Percentiles rank a stretch among this genome's conserved stretches.
phyloP scores from a whole-genome alignment of 2,888 invertebrate genomes.

The Drosophila suboccidentalis region DNA sequence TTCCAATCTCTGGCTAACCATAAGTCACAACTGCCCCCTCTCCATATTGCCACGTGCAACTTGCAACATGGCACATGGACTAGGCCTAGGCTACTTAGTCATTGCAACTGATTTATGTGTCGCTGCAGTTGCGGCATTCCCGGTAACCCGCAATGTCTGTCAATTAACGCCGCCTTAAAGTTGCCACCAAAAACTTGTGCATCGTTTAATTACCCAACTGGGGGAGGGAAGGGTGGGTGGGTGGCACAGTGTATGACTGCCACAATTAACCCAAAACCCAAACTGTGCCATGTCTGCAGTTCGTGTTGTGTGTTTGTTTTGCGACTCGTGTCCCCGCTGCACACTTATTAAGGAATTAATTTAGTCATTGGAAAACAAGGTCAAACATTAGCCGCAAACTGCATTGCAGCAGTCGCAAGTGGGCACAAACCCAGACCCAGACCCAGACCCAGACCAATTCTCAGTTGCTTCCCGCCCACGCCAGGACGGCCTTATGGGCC shows the following conservation, averaged over 20 bases:
- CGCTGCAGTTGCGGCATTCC: conserved; percentile 54
- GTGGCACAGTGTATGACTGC: conserved; percentile 25
- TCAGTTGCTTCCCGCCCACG: conserved; percentile 9
- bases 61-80: conserved; percentile 56
- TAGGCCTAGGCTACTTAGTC: conserved; percentile 70
- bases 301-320: conserved; percentile 68
- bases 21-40: conserved; percentile 62
- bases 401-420: conserved; percentile 84
- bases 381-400: conserved; percentile 86
- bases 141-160: conserved; percentile 69
- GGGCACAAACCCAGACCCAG: conserved; percentile 21
- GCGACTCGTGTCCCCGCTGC: conserved; percentile 47
- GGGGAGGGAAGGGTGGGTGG: conserved; percentile 1
- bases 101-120: conserved; percentile 69
- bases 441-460: conserved; percentile 12
- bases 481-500: conserved; percentile 38
- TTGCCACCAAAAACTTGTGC: conserved; percentile 67
- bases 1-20: conserved; percentile 61
- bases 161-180: conserved; percentile 72
- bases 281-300: conserved; percentile 76
- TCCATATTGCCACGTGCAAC: neutral
- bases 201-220: conserved; percentile 69
- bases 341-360: conserved; percentile 82
- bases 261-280: conserved; percentile 62
- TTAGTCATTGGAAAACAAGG: conserved; percentile 84